phyloP scores from a whole-genome alignment of 2,113 vertebrate genomes.

The Chelonoidis abingdonii region DNA sequence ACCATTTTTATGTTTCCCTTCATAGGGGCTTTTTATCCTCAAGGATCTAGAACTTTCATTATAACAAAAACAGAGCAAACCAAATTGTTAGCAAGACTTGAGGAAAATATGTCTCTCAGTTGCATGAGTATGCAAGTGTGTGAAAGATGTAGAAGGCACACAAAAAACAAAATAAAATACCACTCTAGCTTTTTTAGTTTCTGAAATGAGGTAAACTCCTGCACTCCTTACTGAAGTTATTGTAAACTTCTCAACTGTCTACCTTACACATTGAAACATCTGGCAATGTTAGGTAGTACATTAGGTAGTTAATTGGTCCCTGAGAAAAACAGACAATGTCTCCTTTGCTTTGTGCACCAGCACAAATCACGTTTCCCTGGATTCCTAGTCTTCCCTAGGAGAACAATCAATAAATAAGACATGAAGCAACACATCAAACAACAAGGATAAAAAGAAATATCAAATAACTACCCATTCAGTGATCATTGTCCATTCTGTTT shows the following conservation, averaged over 20 bases:
- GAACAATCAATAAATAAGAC: neutral
- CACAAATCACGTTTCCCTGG: neutral
- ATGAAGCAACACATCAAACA: neutral
- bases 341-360: neutral
- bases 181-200: neutral
- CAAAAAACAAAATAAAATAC: neutral
- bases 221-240: neutral
- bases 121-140: neutral
- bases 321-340: neutral
- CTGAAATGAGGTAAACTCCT: neutral
- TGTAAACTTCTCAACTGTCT: neutral
- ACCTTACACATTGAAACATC: neutral
- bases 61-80: neutral
- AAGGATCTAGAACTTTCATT: neutral
- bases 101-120: neutral
- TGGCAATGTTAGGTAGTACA: neutral
- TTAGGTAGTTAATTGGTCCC: neutral
- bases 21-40: neutral
- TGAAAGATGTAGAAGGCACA: neutral
- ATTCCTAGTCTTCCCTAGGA: neutral
- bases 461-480: neutral
- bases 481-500: neutral
- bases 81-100: neutral
- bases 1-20: accelerated
- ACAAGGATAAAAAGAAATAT: neutral